Conservation (phyloP, 1,140 invertebrate species). For the Venustaconcha ellipsiformis region DNA sequence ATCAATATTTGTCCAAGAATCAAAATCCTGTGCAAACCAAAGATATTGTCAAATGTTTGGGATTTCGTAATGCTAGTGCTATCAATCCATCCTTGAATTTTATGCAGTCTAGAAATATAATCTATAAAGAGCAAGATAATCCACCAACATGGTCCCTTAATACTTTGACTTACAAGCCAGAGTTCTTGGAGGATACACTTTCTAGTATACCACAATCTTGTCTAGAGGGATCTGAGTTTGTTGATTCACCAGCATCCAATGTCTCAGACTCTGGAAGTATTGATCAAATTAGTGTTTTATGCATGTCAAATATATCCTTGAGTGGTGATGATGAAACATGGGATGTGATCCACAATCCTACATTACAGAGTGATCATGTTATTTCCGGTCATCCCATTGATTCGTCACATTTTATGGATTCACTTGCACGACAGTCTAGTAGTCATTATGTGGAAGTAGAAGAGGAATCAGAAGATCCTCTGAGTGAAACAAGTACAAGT, state of each 20-base stretch:
- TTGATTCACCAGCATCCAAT: neutral
- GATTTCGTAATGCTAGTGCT: constrained; percentile 7
- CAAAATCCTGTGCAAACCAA: constrained; percentile 17
- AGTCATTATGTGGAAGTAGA: too few species aligned
- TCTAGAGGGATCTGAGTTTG: neutral
- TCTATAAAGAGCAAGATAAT: constrained; percentile 2
- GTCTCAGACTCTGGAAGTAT: neutral
- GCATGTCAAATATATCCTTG: neutral
- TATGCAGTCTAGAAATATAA: constrained; percentile 14
- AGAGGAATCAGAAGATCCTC: too few species aligned
- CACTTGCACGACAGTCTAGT: too few species aligned
- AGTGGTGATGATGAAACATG: neutral
- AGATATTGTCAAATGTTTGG: constrained; percentile 31
- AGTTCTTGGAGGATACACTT: neutral
- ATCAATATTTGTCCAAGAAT: too few species aligned
- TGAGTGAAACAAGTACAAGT: too few species aligned
- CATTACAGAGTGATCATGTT: too few species aligned
- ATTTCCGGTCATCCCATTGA: too few species aligned
- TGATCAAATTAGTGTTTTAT: neutral
- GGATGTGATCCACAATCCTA: too few species aligned
- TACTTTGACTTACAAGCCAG: neutral
- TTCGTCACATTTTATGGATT: too few species aligned
- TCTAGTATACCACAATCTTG: neutral
- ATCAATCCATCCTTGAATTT: constrained; percentile 35
- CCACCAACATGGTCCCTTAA: constrained; percentile 27